These are phyloP conservation scores for Uromys caudimaculatus DNA, from an alignment of 2,797 vertebrate genomes.

Conservation along the genomic window DNA sequence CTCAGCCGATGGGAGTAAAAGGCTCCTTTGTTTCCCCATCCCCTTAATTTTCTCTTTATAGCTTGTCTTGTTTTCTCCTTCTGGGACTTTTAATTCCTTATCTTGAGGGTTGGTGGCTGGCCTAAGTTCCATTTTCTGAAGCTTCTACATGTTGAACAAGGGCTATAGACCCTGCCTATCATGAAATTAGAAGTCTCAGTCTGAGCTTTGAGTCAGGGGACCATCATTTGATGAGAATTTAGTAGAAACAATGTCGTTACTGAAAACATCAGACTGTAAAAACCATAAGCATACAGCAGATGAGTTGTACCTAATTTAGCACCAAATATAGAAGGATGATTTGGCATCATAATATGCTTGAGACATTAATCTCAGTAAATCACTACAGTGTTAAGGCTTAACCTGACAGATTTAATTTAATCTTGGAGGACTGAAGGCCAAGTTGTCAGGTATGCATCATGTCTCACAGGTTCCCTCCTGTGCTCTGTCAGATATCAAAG, in stretches of 20 bases:
- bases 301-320: not conserved
- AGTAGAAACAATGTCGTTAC: not conserved
- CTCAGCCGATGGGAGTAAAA: not conserved
- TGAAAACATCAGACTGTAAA: not conserved
- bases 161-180: not conserved
- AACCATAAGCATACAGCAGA: not conserved
- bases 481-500: not conserved
- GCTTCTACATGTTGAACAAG: not conserved
- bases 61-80: not conserved
- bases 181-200: not conserved
- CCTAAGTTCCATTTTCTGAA: not conserved
- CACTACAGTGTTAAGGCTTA: not conserved
- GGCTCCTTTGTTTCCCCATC: not conserved
- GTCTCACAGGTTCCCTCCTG: not conserved
- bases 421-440: not conserved
- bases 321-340: not conserved
- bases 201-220: not conserved
- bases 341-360: not conserved
- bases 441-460: not conserved
- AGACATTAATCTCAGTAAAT: not conserved
- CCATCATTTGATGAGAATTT: not conserved
- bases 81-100: not conserved
- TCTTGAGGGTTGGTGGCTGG: not conserved
- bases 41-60: constrained; percentile 17
- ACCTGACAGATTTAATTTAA: not conserved